These are phyloP conservation scores for Carabus problematicus DNA, from an alignment of 2,888 invertebrate genomes.

Conservation along the genomic window DNA sequence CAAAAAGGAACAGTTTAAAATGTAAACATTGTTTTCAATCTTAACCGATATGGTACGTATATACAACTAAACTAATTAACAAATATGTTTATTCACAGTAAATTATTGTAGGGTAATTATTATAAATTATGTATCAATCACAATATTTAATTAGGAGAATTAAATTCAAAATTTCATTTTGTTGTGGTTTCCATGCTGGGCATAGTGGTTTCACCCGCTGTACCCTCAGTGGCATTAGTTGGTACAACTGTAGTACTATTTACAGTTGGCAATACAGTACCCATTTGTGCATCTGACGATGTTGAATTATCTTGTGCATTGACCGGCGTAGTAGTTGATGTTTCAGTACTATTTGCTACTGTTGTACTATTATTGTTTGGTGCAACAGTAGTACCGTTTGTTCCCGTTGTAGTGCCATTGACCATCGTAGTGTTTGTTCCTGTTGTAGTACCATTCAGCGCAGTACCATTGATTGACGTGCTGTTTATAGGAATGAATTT, in stretches of 20 bases:
- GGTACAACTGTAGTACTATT: constrained; percentile 13
- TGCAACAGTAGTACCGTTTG: constrained; percentile 7
- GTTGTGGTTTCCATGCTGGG: constrained; percentile 26
- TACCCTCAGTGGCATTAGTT: constrained; percentile 14
- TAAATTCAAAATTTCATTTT: constrained; percentile 11
- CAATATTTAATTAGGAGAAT: constrained; percentile 16
- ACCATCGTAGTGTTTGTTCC: constrained; percentile 29
- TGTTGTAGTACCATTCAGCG: constrained; percentile 4
- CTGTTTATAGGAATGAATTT: constrained; percentile 25
- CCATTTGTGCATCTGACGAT: not conserved
- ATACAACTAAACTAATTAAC: no score
- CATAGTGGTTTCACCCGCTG: constrained; percentile 22
- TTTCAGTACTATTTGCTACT: constrained; percentile 8
- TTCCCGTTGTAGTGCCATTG: constrained; percentile 48
- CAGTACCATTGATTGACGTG: constrained; percentile 19
- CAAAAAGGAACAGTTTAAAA: no score
- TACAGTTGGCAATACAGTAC: constrained; percentile 1
- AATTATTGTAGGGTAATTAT: not conserved
- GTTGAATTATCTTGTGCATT: not conserved
- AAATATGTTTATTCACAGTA: constrained; percentile 5
- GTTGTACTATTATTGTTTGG: not conserved
- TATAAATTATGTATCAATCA: constrained; percentile 6
- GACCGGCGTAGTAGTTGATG: not conserved
- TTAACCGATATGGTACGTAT: not conserved
- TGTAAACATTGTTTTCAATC: not conserved